Evolutionary conservation across 2,797 vertebrate species (phyloP).

Genomic region (Pangasius mekongensis): DNA sequence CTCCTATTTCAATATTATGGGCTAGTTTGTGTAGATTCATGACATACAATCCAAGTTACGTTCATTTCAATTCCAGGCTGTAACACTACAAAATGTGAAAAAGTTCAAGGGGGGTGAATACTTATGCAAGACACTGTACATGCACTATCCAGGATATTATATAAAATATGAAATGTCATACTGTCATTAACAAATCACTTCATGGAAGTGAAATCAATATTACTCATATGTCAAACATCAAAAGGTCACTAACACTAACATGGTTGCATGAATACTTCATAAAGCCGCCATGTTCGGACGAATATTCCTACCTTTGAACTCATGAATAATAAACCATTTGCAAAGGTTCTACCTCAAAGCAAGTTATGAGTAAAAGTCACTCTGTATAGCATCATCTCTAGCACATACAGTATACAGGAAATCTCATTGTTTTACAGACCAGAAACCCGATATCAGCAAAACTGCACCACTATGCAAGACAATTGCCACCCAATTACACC

Average conservation of each 20-base stretch:
- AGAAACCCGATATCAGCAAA: neutral
- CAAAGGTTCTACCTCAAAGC: neutral
- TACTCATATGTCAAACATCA: conserved; percentile 17
- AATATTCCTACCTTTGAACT: neutral
- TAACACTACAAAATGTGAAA: neutral
- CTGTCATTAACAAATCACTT: neutral
- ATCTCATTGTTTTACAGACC: neutral
- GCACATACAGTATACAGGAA: neutral
- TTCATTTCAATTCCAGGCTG: neutral
- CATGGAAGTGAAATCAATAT: neutral
- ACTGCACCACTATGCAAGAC: neutral
- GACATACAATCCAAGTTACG: neutral
- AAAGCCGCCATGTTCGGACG: conserved; percentile 16
- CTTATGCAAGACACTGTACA: neutral
- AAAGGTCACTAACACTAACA: conserved; percentile 7
- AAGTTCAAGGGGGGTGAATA: neutral
- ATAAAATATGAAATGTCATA: neutral
- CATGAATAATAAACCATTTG: neutral
- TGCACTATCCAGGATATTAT: neutral
- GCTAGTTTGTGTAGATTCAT: too few relatives aligned
- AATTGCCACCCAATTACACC: neutral
- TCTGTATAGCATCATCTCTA: neutral
- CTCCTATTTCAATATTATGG: neutral
- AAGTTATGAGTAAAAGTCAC: neutral
- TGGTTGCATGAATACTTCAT: conserved; percentile 36